Conservation (phyloP, 1,140 invertebrate genomes). For the Lutraria rhynchaena region DNA sequence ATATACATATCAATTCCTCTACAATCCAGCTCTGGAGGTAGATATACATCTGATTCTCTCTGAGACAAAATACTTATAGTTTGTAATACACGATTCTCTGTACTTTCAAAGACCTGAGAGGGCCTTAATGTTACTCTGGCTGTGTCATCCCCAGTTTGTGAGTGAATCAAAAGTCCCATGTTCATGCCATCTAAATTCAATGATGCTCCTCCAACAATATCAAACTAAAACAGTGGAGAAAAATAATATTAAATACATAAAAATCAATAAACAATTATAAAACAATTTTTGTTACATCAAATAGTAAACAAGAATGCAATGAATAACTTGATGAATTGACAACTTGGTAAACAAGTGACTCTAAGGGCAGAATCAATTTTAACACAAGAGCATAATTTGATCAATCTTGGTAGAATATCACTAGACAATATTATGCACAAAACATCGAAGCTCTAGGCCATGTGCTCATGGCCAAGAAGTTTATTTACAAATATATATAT, state of each 20-base stretch:
- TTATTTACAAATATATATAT: background rate
- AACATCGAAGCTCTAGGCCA: too few species aligned
- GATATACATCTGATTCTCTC: constrained; percentile 58
- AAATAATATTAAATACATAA: background rate
- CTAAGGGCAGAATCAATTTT: too few species aligned
- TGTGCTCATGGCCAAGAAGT: background rate
- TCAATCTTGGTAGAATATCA: too few species aligned
- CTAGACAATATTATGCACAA: too few species aligned
- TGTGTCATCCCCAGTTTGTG: constrained; percentile 67
- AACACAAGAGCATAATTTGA: too few species aligned
- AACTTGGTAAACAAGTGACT: too few species aligned
- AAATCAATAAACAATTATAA: background rate
- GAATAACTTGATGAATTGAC: background rate
- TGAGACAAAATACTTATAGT: constrained; percentile 65
- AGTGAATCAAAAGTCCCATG: constrained; percentile 55
- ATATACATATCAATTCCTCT: constrained; percentile 68
- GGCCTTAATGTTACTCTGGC: constrained; percentile 62
- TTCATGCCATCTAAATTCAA: constrained; percentile 62
- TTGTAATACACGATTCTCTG: constrained; percentile 58
- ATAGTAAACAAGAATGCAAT: background rate
- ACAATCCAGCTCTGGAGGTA: constrained; percentile 70
- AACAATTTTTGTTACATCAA: background rate
- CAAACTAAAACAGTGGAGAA: constrained; percentile 60
- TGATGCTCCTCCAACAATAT: constrained; percentile 65
- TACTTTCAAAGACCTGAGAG: constrained; percentile 61